Conservation (phyloP, 1,140 invertebrate genomes). For the Cotesia typhae region DNA sequence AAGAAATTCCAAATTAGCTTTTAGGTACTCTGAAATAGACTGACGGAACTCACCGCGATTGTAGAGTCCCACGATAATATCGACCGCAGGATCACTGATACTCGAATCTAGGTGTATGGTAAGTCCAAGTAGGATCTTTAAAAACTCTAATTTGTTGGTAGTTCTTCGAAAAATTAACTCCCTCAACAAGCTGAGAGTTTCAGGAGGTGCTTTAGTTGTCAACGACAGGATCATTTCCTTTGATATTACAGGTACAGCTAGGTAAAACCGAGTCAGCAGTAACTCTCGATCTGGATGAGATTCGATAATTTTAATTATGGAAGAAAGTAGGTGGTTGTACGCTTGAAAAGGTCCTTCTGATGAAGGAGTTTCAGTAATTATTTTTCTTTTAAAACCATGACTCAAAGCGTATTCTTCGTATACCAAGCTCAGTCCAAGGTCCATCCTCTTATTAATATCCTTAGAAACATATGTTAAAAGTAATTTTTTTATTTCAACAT, state of each 20-base stretch:
- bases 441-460: conserved; percentile 83
- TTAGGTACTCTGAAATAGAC: conserved; percentile 85
- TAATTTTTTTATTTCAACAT: conserved; percentile 76
- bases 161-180: conserved; percentile 84
- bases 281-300: conserved; percentile 71
- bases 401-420: conserved; percentile 93
- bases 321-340: conserved; percentile 85
- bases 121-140: conserved; percentile 77
- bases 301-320: conserved; percentile 78
- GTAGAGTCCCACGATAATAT: conserved; percentile 81
- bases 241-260: conserved; percentile 92
- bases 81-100: conserved; percentile 80
- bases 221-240: conserved; percentile 87
- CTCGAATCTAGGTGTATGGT: conserved; percentile 74
- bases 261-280: conserved; percentile 71
- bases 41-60: conserved; percentile 72
- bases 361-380: conserved; percentile 69
- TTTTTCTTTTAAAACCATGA: conserved; percentile 84
- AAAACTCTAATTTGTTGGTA: conserved; percentile 75
- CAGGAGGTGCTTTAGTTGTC: conserved; percentile 78
- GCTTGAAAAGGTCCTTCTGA: conserved; percentile 76
- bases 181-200: conserved; percentile 81
- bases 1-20: conserved; percentile 80
- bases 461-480: conserved; percentile 84
- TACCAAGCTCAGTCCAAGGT: conserved; percentile 90